Evolutionary conservation across 2,797 vertebrate species (phyloP).

Genomic region (Cossypha caffra): DNA sequence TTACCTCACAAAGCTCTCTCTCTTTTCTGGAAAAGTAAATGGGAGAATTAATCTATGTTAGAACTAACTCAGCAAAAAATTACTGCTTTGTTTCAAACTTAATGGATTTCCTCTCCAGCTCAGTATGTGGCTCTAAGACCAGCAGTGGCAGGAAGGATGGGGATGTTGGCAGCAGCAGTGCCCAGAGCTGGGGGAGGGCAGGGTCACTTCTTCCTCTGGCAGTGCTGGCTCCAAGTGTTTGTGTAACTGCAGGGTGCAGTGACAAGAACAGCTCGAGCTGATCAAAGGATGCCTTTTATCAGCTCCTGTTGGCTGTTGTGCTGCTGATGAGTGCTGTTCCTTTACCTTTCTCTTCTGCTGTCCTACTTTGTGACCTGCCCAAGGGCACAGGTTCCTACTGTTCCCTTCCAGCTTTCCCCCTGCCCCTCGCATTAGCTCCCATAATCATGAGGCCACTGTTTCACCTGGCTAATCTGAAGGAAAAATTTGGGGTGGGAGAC

Average conservation of each 20-base stretch:
- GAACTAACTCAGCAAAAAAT: not conserved
- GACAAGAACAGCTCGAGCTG: not conserved
- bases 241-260: not conserved
- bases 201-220: not conserved
- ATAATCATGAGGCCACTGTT: not conserved
- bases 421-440: not conserved
- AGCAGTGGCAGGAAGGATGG: not conserved
- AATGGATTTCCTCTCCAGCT: not conserved
- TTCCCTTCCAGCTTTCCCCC: not conserved
- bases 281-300: not conserved
- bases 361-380: not conserved
- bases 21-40: not conserved
- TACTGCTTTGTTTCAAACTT: not conserved
- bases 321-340: not conserved
- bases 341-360: not conserved
- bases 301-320: fast-evolving
- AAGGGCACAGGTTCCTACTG: not conserved
- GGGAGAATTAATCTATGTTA: not conserved
- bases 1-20: not conserved
- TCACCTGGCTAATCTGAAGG: not conserved
- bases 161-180: not conserved
- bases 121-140: not conserved
- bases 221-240: not conserved
- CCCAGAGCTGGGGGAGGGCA: not conserved
- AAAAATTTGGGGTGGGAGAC: fast-evolving